Percentiles rank a stretch among this genome's conserved stretches.
phyloP scores from a whole-genome alignment of 2,113 vertebrate genomes.

The Rynchops niger region DNA sequence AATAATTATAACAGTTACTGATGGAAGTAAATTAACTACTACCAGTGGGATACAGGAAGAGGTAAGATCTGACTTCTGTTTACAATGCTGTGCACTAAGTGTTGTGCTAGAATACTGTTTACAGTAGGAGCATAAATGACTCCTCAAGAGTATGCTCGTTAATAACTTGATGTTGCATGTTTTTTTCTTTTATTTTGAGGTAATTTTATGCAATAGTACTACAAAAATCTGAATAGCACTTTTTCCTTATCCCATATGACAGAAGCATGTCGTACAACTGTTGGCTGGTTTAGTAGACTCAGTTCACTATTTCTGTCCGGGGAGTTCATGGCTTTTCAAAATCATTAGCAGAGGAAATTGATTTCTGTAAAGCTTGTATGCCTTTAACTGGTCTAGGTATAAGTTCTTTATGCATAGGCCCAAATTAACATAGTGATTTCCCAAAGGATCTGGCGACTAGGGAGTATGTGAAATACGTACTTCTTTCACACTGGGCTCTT shows the following conservation, averaged over 20 bases:
- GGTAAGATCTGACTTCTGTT: slow-evolving; percentile 73
- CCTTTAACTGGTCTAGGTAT: background rate
- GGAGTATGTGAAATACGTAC: background rate
- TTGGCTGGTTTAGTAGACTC: background rate
- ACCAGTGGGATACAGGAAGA: slow-evolving; percentile 89
- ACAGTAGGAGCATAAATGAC: background rate
- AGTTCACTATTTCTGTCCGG: background rate
- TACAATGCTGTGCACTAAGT: background rate
- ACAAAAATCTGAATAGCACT: background rate
- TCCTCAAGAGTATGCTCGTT: background rate
- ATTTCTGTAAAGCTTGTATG: background rate
- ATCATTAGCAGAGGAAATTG: background rate
- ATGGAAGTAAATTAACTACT: slow-evolving; percentile 91
- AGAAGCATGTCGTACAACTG: background rate
- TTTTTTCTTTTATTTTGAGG: background rate
- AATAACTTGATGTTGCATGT: background rate
- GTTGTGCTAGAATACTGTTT: background rate
- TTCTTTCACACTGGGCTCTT: background rate
- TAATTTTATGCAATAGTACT: background rate
- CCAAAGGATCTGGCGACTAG: background rate
- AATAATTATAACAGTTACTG: slow-evolving; percentile 92
- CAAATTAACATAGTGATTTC: background rate
- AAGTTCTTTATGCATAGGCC: background rate
- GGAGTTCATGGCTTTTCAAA: background rate
- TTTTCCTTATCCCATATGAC: background rate